Evolutionary conservation across 2,797 vertebrate genomes (phyloP), one percentile per base, ranked within the genome.

Genomic region (Hafferia zeledoni): DNA sequence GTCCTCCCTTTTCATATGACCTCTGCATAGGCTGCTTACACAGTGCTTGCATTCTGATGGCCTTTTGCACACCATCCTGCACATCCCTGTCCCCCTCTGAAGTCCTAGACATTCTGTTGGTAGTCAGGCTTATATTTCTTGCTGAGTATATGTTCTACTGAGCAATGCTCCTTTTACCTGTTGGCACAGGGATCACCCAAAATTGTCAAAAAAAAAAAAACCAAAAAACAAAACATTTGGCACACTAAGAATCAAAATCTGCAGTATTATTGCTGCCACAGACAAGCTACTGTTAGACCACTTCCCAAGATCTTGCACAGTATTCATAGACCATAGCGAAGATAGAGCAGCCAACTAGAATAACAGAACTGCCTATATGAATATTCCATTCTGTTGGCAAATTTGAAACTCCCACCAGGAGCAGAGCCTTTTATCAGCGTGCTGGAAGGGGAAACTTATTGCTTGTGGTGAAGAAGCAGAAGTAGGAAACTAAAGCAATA

Each of bases 11-110:
- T 83, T 43, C 20, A 6, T 6, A 11, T 47, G 37, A 46, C 8
- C 4, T 59, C 28, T 68, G 17, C 25, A 9, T 18, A 77, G 44
- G 17, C 33, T 76, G 17, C 28, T 70, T 47, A n/a, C 33, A 43
- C 14, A 41, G 27, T 16, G 12, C 25, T 68, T 39, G 31, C 4
- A 4, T 10, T 61, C 44, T 44, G 8, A 4, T 59, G 18, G 9
- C 23, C 14, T 33, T 31, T 59, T 52, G 5, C 6, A 12, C 14
- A 37, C 23, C 13, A 10, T 28, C 12, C 37, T 78, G 35, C 28
- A 46, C 39, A 53, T 18, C 17, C 15, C 17, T 0, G 0, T 53
- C 6, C 15, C 15, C 13, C 6, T 47, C 10, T 16, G 22, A 67
- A 56, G 35, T 23, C 50, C 50, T 60, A 19, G 28, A 50, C 13